Conservation (phyloP, 2,797 vertebrate species). For the Microctenopoma lineatum region DNA sequence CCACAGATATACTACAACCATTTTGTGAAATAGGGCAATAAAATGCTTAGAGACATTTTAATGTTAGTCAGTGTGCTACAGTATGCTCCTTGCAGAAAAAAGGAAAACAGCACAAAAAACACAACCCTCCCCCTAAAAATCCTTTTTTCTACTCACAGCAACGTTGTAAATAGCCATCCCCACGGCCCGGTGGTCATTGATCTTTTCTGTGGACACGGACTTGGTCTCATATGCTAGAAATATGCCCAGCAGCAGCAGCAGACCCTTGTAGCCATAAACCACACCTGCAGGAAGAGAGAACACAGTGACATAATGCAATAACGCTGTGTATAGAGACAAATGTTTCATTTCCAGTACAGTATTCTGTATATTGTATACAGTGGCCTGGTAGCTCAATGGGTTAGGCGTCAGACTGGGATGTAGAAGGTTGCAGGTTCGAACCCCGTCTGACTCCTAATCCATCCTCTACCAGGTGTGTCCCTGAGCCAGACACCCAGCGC, state of each 20-base stretch:
- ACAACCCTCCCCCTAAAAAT: slow-evolving; percentile 10
- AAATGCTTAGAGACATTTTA: slow-evolving; percentile 42
- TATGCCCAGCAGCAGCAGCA: slow-evolving; percentile 92
- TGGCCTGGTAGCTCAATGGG: too few species aligned
- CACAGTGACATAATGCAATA: not conserved
- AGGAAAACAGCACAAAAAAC: slow-evolving; percentile 9
- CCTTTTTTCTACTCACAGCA: slow-evolving; percentile 85
- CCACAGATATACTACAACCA: slow-evolving; percentile 12
- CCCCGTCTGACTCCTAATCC: too few species aligned
- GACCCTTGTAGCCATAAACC: slow-evolving; percentile 95
- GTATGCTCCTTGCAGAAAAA: slow-evolving; percentile 18
- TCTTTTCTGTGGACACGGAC: slow-evolving; percentile 95
- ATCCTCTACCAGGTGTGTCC: too few species aligned
- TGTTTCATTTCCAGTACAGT: not conserved
- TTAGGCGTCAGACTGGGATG: too few species aligned
- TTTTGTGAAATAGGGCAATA: slow-evolving; percentile 33
- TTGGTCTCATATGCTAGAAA: slow-evolving; percentile 97
- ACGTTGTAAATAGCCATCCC: slow-evolving; percentile 99
- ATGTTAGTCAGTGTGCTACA: slow-evolving; percentile 15
- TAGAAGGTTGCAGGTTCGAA: too few species aligned
- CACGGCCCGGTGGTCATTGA: slow-evolving; percentile 95
- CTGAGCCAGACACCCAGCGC: too few species aligned
- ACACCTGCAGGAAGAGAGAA: slow-evolving; percentile 79
- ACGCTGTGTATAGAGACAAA: not conserved
- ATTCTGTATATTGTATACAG: too few species aligned